Conservation (phyloP, 2,797 vertebrate genomes). For the Danio albolineatus region DNA sequence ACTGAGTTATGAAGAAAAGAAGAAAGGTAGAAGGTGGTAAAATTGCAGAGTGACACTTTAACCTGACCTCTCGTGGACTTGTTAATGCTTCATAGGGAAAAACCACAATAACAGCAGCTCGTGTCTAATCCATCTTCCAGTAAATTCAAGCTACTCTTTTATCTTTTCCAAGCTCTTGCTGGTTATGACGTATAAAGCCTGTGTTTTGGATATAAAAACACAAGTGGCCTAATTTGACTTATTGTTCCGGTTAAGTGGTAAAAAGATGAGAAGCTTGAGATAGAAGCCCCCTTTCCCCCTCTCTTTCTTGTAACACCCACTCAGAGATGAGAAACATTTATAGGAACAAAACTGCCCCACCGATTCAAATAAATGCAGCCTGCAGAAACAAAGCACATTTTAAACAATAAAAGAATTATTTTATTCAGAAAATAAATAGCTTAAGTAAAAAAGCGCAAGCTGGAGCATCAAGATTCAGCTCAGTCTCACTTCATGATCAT, state of each 20-base stretch:
- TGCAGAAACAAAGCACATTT: background rate
- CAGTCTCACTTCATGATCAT: background rate
- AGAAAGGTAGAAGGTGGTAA: constrained; percentile 20
- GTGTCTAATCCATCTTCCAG: constrained; percentile 45
- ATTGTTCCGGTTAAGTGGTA: constrained; percentile 8
- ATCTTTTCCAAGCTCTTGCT: constrained; percentile 8
- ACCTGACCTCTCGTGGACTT: constrained; percentile 12
- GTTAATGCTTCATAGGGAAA: constrained; percentile 29
- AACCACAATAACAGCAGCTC: background rate
- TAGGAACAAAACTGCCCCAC: constrained; percentile 7
- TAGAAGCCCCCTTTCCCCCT: background rate
- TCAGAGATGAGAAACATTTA: background rate
- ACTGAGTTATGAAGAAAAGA: background rate
- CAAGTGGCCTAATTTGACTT: constrained; percentile 13
- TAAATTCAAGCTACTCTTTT: constrained; percentile 24
- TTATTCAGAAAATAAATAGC: background rate
- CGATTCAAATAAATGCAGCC: background rate
- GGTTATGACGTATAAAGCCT: constrained; percentile 31
- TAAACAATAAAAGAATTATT: constrained; percentile 3
- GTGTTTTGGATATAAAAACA: constrained; percentile 21
- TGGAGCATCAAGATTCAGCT: background rate
- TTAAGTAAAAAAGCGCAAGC: background rate
- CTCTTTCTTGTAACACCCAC: background rate
- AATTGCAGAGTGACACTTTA: background rate
- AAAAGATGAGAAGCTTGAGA: constrained; percentile 28